Percentiles rank a stretch among this genome's conserved stretches.
Conservation (phyloP, 2,888 invertebrate species). For the Acanthopleura granulata region DNA sequence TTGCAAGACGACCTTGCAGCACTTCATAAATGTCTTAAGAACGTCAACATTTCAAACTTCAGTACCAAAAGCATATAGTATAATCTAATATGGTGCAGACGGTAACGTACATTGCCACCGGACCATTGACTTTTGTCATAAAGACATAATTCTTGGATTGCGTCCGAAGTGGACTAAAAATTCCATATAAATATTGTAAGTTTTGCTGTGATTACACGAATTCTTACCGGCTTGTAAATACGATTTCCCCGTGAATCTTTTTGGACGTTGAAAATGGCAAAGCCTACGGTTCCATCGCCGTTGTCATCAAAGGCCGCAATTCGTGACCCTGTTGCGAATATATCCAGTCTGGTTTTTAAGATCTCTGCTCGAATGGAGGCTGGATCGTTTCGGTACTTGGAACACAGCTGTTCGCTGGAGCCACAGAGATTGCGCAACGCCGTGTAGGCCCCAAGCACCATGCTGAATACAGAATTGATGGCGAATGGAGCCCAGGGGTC, state of each 20-base stretch:
- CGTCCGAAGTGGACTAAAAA: too few relatives aligned
- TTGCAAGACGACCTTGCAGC: too few relatives aligned
- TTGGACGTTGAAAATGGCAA: neutral
- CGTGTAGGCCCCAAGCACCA: neutral
- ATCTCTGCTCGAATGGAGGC: neutral
- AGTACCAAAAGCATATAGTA: too few relatives aligned
- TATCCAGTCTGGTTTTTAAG: neutral
- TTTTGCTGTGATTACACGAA: too few relatives aligned
- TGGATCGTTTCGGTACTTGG: neutral
- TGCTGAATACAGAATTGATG: neutral
- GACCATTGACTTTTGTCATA: too few relatives aligned
- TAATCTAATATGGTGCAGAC: too few relatives aligned
- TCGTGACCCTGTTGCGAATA: neutral
- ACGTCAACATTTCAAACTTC: too few relatives aligned
- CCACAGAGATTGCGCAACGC: neutral
- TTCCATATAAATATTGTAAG: too few relatives aligned
- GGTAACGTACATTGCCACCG: too few relatives aligned
- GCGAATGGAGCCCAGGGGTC: constrained; percentile 10
- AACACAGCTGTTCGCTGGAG: neutral
- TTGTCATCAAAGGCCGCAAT: neutral
- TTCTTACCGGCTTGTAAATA: neutral
- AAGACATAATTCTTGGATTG: too few relatives aligned
- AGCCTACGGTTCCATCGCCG: neutral
- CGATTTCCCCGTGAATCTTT: neutral
- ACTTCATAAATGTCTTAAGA: too few relatives aligned